Percentiles rank a stretch among this genome's conserved stretches.
Evolutionary conservation across 2,888 invertebrate species (phyloP).

Genomic region (Tyria jacobaeae): DNA sequence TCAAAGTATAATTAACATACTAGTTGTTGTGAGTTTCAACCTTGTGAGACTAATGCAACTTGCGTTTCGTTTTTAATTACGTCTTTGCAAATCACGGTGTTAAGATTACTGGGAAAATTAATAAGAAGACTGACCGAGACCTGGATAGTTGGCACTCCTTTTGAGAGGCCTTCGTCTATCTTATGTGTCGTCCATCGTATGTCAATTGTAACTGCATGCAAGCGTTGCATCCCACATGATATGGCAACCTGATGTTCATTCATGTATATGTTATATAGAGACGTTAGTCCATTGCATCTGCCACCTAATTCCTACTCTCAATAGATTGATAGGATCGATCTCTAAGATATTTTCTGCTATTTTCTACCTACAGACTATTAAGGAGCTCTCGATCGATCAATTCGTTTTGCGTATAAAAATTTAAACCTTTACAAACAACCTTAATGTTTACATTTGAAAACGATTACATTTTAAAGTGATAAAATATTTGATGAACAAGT

Average conservation of each 20-base stretch:
- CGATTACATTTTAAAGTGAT: not conserved
- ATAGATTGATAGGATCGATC: not conserved
- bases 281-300: not conserved
- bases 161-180: no score
- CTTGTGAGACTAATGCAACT: no score
- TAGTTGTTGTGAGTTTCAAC: no score
- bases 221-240: no score
- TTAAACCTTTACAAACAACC: not conserved
- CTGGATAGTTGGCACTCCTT: no score
- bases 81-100: no score
- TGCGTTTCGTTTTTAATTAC: no score
- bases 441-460: constrained; percentile 5
- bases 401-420: not conserved
- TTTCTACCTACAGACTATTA: not conserved
- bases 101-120: no score
- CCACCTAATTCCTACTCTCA: not conserved
- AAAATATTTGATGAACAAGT: constrained; percentile 20
- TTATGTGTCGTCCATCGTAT: no score
- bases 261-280: not conserved
- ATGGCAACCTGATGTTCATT: not conserved
- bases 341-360: not conserved
- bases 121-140: not conserved
- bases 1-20: no score
- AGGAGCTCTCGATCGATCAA: not conserved
- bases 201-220: no score